Evolutionary conservation across 1,140 invertebrate species (phyloP), one percentile per base, ranked within the genome.

Genomic region (Drosophila triauraria): DNA sequence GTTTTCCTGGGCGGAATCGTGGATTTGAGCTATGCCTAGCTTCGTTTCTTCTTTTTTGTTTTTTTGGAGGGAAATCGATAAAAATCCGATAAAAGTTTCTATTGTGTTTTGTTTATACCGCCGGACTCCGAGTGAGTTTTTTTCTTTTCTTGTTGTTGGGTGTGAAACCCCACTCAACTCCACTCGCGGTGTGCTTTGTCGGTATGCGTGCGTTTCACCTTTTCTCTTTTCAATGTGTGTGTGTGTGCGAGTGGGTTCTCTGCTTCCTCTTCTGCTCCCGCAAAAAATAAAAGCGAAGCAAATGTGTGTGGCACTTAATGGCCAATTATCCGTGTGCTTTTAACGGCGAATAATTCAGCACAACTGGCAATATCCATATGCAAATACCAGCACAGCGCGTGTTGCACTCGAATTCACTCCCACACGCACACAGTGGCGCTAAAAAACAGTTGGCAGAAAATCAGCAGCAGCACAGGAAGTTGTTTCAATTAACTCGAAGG

Each of bases 11-110:
- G 91, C 91, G 91, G 91, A 92, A 85, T 92, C 68, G 72, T 91
- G 60, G 54, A 50, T 40, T 80, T 46, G 62, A 68, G 42, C 65
- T 48, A 23, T 40, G 48, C 80, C 71, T 47, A 30, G 60, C 61
- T 42, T 47, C 30, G 17, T 63, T 23, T 25, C 56, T 75, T 30
- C 12, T 47, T 8, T 46, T 43, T 38, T 56, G 40, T 59, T 61
- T 15, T 75, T 87, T 91, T 91, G 78, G 88, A 91, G 88, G 88
- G 88, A 91, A 88, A 88, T 91, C 80, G 78, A 91, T 91, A 81
- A 65, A 75, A 65, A 44, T 42, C 59, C 62, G 58, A 54, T 53
- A 54, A 15, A 54, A 50, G 43, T 27, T 67, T 61, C 47, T 25
- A 32, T 63, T 79, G 44, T 79, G 48, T 74, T 82, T 78, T 80